Conservation (phyloP, 2,113 vertebrate species). For the Australoheros scitulus region DNA sequence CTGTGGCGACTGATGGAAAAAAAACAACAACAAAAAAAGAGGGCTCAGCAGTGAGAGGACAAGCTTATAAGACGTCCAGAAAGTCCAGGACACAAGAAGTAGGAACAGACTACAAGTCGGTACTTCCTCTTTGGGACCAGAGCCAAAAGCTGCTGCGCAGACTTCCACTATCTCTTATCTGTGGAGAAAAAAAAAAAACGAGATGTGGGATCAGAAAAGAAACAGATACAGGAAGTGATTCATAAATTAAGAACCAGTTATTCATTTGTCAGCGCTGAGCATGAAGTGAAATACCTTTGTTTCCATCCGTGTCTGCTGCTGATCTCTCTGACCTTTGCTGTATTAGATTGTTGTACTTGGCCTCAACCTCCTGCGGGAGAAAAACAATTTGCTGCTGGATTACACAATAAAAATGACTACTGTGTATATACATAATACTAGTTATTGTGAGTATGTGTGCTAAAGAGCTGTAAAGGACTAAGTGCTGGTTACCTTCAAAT, state of each 20-base stretch:
- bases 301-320: slow-evolving; percentile 81
- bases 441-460: not conserved
- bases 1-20: slow-evolving; percentile 45
- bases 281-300: slow-evolving; percentile 82
- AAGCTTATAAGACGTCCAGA: slow-evolving; percentile 75
- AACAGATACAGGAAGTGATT: not conserved
- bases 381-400: slow-evolving; percentile 1
- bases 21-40: slow-evolving; percentile 5
- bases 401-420: not conserved
- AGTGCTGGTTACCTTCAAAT: slow-evolving; percentile 67
- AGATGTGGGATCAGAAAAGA: slow-evolving; percentile 2
- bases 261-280: not conserved
- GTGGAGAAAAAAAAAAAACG: not conserved
- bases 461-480: not conserved
- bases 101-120: slow-evolving; percentile 46
- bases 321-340: slow-evolving; percentile 87
- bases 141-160: slow-evolving; percentile 32
- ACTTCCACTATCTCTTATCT: slow-evolving; percentile 80
- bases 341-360: slow-evolving; percentile 86
- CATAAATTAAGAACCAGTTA: not conserved
- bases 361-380: slow-evolving; percentile 88
- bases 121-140: slow-evolving; percentile 64
- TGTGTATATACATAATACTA: not conserved
- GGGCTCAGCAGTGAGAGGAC: slow-evolving; percentile 74
- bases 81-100: slow-evolving; percentile 68